phyloP scores from a whole-genome alignment of 1,140 invertebrate genomes.

The Apis florea region DNA sequence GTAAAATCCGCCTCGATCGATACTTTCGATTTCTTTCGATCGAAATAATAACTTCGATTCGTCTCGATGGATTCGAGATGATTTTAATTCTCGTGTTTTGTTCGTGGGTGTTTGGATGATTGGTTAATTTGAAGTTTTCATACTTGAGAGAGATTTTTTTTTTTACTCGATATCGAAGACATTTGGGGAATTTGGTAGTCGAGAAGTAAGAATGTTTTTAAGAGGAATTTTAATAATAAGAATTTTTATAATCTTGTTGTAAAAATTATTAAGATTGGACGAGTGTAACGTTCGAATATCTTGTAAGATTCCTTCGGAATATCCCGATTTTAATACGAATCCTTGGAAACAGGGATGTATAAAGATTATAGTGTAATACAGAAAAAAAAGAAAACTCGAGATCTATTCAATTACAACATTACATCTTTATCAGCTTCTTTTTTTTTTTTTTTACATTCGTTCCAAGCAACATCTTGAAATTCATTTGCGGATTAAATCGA shows the following conservation, averaged over 20 bases:
- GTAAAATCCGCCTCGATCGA: slow-evolving; percentile 22
- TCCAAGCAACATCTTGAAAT: not conserved
- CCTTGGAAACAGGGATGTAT: not conserved
- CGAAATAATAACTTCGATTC: not conserved
- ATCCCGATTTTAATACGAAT: not conserved
- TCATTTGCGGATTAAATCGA: not conserved
- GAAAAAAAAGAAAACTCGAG: no score
- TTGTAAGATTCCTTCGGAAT: not conserved
- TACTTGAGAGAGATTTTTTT: no score
- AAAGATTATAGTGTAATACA: not conserved
- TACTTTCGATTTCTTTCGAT: not conserved
- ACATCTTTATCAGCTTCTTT: not conserved
- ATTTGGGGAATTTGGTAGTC: no score
- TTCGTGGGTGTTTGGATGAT: not conserved
- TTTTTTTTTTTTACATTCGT: not conserved
- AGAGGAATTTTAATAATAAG: no score
- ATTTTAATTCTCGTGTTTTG: not conserved
- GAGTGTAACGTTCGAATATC: not conserved
- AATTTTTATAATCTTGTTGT: no score
- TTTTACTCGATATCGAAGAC: no score
- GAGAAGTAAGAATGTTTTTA: no score
- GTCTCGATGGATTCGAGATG: not conserved
- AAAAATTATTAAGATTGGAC: not conserved
- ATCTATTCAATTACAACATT: not conserved
- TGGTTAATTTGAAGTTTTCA: no score